Percentiles rank a stretch among this genome's conserved stretches.
These are phyloP conservation scores for Prorops nasuta DNA, from an alignment of 1,140 invertebrate genomes.

Conservation along the genomic window DNA sequence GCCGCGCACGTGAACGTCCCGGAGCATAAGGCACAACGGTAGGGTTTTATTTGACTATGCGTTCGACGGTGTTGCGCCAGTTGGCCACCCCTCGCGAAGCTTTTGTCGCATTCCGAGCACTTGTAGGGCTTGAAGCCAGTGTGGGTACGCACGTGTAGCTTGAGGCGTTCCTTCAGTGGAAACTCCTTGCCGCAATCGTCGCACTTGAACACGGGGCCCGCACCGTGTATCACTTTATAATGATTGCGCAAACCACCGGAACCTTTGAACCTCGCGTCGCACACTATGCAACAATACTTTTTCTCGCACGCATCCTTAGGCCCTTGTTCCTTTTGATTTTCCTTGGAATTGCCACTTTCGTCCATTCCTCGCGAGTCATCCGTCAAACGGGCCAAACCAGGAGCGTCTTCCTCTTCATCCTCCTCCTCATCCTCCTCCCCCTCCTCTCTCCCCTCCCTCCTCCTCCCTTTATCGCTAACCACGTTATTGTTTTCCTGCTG, in stretches of 20 bases:
- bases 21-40: slow-evolving; percentile 75
- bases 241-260: slow-evolving; percentile 71
- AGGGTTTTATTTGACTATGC: slow-evolving; percentile 77
- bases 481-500: too few species aligned
- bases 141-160: slow-evolving; percentile 78
- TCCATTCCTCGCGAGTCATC: slow-evolving; percentile 5
- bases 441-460: too few species aligned
- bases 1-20: slow-evolving; percentile 77
- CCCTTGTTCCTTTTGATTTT: slow-evolving; percentile 1
- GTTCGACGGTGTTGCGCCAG: slow-evolving; percentile 82
- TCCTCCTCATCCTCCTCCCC: neutral
- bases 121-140: slow-evolving; percentile 85
- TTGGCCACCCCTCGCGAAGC: slow-evolving; percentile 80
- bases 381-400: too few species aligned
- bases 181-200: slow-evolving; percentile 72
- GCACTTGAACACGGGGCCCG: slow-evolving; percentile 63
- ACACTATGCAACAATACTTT: slow-evolving; percentile 69
- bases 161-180: slow-evolving; percentile 71
- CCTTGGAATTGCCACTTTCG: too few species aligned
- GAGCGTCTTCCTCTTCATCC: neutral
- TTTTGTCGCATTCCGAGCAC: slow-evolving; percentile 78
- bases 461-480: too few species aligned
- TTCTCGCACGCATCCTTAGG: too few species aligned
- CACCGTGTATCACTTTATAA: slow-evolving; percentile 54
- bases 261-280: slow-evolving; percentile 71